Conservation (phyloP, 1,140 invertebrate species). For the Mylabris phalerata region DNA sequence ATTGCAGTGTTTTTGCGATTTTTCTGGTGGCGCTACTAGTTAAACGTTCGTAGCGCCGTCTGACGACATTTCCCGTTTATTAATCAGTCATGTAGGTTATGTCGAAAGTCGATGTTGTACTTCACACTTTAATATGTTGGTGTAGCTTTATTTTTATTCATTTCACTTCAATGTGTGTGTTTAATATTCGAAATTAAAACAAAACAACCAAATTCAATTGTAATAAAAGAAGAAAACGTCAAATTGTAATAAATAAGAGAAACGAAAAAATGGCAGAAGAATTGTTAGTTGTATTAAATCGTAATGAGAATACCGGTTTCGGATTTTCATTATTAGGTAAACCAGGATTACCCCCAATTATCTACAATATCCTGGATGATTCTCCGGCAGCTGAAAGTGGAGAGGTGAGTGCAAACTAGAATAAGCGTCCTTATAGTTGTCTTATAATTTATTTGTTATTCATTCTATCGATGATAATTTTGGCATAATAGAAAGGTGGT, state of each 20-base stretch:
- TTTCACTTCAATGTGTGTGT: background rate
- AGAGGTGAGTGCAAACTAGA: conserved; percentile 55
- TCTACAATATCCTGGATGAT: conserved; percentile 86
- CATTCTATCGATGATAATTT: too few species aligned
- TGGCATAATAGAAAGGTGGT: too few species aligned
- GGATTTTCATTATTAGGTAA: conserved; percentile 84
- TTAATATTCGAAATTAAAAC: too few species aligned
- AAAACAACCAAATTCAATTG: too few species aligned
- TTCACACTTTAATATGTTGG: background rate
- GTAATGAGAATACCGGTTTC: conserved; percentile 75
- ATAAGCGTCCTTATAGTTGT: background rate
- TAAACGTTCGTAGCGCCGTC: conserved; percentile 17
- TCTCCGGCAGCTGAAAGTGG: conserved; percentile 82
- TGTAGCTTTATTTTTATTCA: background rate
- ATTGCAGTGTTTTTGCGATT: too few species aligned
- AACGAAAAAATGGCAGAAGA: conserved; percentile 72
- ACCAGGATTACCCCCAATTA: conserved; percentile 81
- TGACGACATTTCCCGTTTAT: conserved; percentile 9
- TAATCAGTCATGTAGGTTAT: conserved; percentile 35
- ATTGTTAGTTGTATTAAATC: conserved; percentile 73
- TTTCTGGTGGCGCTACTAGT: background rate
- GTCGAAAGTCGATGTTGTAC: conserved; percentile 14
- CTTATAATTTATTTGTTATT: too few species aligned
- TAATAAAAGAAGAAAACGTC: too few species aligned
- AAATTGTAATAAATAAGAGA: conserved; percentile 9